Base-by-base conservation (phyloP, 2,888 invertebrate species). In the Epistrophella euchroma region DNA sequence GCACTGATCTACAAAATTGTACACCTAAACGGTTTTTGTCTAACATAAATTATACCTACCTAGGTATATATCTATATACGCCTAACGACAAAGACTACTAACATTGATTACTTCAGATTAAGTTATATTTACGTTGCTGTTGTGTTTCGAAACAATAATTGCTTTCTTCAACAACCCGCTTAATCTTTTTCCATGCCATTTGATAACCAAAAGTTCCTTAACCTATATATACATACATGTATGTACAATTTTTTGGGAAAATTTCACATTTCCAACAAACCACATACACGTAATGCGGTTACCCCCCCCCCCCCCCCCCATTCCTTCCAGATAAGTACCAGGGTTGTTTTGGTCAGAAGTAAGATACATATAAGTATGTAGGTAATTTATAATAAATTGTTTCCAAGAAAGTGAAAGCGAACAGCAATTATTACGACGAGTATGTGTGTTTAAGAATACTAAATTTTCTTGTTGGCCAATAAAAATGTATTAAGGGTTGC, bases 101-200 rank as follows among this genome's bases (percentile, higher is more conserved):
- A 37, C 60, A 60, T 60, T 60, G 60, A 60, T 60, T 60, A 37
- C 60, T 60, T 60, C 37, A 22, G 37, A 60, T 60, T 37, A 37
- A 60, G 60, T 40, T 60, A 37, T 60, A 60, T 60, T 60, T 40
- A 22, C 60, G 7, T 60, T 22, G 22, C 37, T 60, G 15, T 60
- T 60, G 9, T 60, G 7, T 28, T 64, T 45, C 17, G 64, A 45
- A 64, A 64, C 25, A 45, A 64, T 64, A 43, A 64, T 64, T 64
- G 43, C 64, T 45, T 45, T 22, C 37, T 35, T 56, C 56, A 56
- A 32, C 56, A 43, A 43, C 62, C 62, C 62, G 15, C 40, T 60
- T 64, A 64, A 64, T 64, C 64, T 45, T 64, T 43, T 64, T 64
- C 43, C 64, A 45, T 64, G 28, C 45, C 64, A 64, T 64, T 64